Evolutionary conservation across 2,113 vertebrate species (phyloP), one percentile per base, ranked within the genome.

Genomic region (Saccopteryx bilineata): DNA sequence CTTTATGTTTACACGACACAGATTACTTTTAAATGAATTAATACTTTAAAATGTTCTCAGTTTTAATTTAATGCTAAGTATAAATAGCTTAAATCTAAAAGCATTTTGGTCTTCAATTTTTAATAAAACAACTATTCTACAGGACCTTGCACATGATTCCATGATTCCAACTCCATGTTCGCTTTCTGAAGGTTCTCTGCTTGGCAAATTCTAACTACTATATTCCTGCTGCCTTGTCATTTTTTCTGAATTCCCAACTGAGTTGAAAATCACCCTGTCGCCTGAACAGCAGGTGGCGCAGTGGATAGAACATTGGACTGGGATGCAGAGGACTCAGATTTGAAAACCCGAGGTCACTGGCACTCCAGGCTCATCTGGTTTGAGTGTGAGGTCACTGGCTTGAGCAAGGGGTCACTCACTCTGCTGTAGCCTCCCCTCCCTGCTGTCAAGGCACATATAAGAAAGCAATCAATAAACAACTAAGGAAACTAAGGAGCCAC

Each of bases 11-110:
- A 68, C 1, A 69, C 15, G 61, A 86, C 86, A 86, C 39, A 92
- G 11, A 74, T 46, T 72, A 65, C n/a, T 78, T 68, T 60, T 28
- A 39, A 60, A 58, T 61, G 31, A 87, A 65, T 24, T 65, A 8
- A 74, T 81, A 74, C 56, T 83, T 65, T 48, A 56, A 75, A 90
- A 81, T 74, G 50, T 83, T 48, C 61, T 66, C 39, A 6, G 15
- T 83, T 87, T 75, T 87, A 68, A 75, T 76, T 93, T 81, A 56
- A 93, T 48, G 12, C 9, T 74, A 81, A 90, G 39, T 79, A 90
- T 23, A 18, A 46, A 78, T 15, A 90, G 48, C 10, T 86, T 54
- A 69, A 63, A 82, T 65, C 26, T 54, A 68, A 82, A 87, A 71
- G 8, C 21, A 63, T 48, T 61, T n/a, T 63, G 26, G 15, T 31